Conservation (phyloP, 2,113 vertebrate genomes). For the Rostratula benghalensis region DNA sequence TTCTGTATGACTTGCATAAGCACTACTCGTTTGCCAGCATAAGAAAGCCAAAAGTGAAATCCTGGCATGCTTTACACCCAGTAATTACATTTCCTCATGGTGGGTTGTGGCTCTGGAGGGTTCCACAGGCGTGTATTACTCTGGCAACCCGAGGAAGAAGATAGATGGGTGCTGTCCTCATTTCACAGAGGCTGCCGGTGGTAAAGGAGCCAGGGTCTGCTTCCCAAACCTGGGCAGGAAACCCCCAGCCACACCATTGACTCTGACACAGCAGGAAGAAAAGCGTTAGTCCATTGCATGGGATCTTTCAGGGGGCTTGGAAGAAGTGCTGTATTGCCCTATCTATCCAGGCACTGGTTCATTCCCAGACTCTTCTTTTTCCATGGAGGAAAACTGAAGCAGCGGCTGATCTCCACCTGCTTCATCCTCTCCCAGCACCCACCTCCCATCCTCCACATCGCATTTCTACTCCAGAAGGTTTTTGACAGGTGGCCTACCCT, state of each 20-base stretch:
- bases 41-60: neutral
- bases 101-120: neutral
- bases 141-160: neutral
- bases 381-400: neutral
- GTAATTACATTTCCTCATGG: neutral
- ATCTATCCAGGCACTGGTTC: neutral
- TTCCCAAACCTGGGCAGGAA: neutral
- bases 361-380: neutral
- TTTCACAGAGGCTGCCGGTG: neutral
- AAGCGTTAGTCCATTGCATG: neutral
- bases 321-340: rapidly evolving
- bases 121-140: neutral
- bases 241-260: rapidly evolving
- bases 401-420: neutral
- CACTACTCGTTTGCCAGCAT: neutral
- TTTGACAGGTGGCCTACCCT: neutral
- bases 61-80: neutral
- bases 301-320: neutral
- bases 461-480: neutral
- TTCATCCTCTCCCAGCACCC: neutral
- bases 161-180: neutral
- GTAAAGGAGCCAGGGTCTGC: neutral
- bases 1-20: neutral
- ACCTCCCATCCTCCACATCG: neutral
- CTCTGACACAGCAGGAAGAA: neutral